Base-by-base conservation (phyloP, 2,888 invertebrate species). In the Entomobrya proxima region DNA sequence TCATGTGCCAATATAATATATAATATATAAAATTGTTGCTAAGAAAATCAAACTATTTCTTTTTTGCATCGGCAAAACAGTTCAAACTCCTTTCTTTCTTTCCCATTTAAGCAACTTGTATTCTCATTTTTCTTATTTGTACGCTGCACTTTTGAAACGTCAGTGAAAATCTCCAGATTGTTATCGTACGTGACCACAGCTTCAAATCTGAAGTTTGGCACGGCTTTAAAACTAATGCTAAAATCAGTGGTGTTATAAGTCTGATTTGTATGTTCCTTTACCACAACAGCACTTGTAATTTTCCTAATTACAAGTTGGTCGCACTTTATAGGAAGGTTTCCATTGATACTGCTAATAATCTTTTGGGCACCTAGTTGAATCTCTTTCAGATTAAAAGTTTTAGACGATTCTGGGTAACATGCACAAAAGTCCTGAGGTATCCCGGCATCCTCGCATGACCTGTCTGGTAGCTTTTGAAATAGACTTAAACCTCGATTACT, bases 401-500 rank as follows among this genome's bases (percentile, higher is more conserved):
- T 86, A 21, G 82, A 77, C 0, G 47, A 15, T 9, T 86, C 52
- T n/a, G 84, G 47, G 1, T 27, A 50, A 67, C 89, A 89, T 1
- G 88, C 80, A 40, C 89, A 89, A 55, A 76, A 88, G 6, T 77
- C 78, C 6, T 47, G 50, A 15, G 86, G 72, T 15, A 89, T 75
- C 11, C 88, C 88, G 11, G 87, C 87, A 15, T 87, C 84, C 0
- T 80, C 37, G 67, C 89, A 89, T 7, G 74, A 84, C 27, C 89
- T 55, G 0, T 7, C 0, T 13, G 85, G 82, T 11, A 87, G 40
- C 35, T 84, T 85, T 24, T 78, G n/a, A 35, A 88, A 86, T 4
- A 86, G 21, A 9, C 84, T 82, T 11, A 76, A 37, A 15, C 84
- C 88, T 15, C 80, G 75, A n/a, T n/a, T n/a, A n/a, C n/a, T n/a